Base-by-base conservation (phyloP, 2,113 vertebrate species). In the Notechis scutatus region DNA sequence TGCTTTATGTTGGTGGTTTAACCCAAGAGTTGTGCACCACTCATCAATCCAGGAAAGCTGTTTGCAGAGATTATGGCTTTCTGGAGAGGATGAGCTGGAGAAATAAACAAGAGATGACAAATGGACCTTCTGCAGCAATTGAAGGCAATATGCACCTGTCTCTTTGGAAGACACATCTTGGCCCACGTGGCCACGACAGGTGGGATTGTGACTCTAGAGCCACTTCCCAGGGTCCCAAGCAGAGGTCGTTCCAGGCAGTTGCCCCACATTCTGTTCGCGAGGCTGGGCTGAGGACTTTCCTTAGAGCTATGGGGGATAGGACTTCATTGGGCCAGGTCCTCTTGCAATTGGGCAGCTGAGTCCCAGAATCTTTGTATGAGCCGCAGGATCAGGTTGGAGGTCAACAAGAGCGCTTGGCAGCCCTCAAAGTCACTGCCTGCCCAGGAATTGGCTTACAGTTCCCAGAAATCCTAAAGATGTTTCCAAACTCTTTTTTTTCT, bases 11-110 rank as follows among this genome's bases (percentile, higher is more conserved):
- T 0, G 59, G 24, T 55, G 26, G 39, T 92, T 94, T 94, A 90
- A 94, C 92, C 92, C 92, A 6, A 88, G 93, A 88, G 91, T 94
- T 87, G 21, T 92, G 92, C 94, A 91, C 93, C 52, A 94, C 93
- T 54, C 86, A 29, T 74, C 34, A 2, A 0, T 85, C 10, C 5
- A 14, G 2, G 74, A 87, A 93, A 95, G 74, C 18, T 88, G 0
- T 85, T 95, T 29, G 57, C 89, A 57, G 54, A 15, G 15, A 21
- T 24, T 91, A 59, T 15, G 90, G 89, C 57, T 0, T 23, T 91
- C 7, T 29, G 14, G 8, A 42, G 26, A 1, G 29, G 10, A 69
- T 1, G 4, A n/a, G 55, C 85, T 4, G 56, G 2, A 45, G 57
- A 12, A 88, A 64, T 34, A 24, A 5, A 81, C 56, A n/a, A 23